Conservation (phyloP, 2,113 vertebrate genomes). For the Ramphastos sulfuratus region DNA sequence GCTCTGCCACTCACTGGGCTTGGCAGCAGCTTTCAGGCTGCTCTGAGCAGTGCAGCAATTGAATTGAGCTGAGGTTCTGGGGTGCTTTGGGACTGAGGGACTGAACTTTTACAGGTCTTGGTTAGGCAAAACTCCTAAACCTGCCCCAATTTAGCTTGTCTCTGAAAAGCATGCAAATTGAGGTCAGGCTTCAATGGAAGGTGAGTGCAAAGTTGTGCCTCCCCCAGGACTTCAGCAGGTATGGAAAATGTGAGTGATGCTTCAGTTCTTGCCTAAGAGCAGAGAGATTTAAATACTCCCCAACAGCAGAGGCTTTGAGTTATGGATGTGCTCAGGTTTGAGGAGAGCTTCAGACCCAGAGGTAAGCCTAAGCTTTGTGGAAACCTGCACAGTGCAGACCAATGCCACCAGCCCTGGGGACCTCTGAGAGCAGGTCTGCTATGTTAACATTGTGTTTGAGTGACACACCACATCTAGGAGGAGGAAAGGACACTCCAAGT, state of each 20-base stretch:
- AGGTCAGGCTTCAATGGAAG: not conserved
- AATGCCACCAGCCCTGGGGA: not conserved
- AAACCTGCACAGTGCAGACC: no score
- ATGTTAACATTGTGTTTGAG: rapidly evolving
- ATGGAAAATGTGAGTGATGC: not conserved
- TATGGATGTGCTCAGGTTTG: rapidly evolving
- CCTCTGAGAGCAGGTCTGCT: not conserved
- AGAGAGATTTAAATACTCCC: not conserved
- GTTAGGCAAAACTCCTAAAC: not conserved
- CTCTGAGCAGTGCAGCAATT: not conserved
- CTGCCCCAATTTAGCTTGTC: not conserved
- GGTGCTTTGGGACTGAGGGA: not conserved
- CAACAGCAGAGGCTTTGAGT: not conserved
- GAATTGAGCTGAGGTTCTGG: not conserved
- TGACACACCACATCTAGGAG: rapidly evolving
- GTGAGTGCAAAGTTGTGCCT: not conserved
- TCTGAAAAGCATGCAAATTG: not conserved
- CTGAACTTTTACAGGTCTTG: not conserved
- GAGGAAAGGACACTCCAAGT: no score
- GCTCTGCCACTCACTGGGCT: not conserved
- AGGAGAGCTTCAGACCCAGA: not conserved
- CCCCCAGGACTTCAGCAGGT: not conserved
- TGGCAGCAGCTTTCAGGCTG: not conserved
- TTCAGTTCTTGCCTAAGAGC: not conserved
- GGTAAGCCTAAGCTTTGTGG: not conserved